Evolutionary conservation across 2,797 vertebrate species (phyloP), one percentile per base, ranked within the genome.

Genomic region (Protosalanx chinensis): DNA sequence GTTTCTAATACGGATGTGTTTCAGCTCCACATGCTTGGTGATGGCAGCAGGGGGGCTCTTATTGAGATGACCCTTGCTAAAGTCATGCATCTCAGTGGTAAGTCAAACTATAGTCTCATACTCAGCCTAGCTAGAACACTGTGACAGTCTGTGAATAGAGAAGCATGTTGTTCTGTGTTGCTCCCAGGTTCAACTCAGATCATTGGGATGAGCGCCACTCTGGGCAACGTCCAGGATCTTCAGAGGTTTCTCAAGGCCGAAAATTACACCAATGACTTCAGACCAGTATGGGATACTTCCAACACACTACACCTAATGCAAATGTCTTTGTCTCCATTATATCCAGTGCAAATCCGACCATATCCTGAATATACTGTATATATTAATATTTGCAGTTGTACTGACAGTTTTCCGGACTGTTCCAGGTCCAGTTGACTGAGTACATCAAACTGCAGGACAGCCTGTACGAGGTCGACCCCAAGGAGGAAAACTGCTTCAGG

Each of bases 11-110:
- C 6, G 6, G 37, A 41, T 7, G 69, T 5, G 64, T 53, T 79
- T 61, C 80, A 99, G 98, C 90, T 99, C 63, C 98, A 99, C 78
- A 99, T 99, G 97, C 85, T 99, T 57, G 96, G 95, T 5, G 96
- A 96, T n/a, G 96, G 97, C 71, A 94, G 91, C 83, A 93, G 97
- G 80, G 98, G 98, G 4, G 95, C 95, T 0, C 64, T 90, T 0
- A 89, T 99, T 66, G 98, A 99, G 87, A 97, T 97, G 85, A 94
- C 94, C n/a, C 90, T 98, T 68, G 90, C 96, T 0, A 99, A 99
- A 91, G 75, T 98, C 56, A 90, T 94, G 49, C 93, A 95, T 57
- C 80, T 84, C 18, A 95, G 90, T 80, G 91, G 97, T 98, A 87
- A 95, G 97, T 93, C 64, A 12, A 12, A 53, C 35, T 29, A 18